These are phyloP conservation scores for Xenopus laevis DNA, from an alignment of 2,113 vertebrate genomes.

Conservation along the genomic window DNA sequence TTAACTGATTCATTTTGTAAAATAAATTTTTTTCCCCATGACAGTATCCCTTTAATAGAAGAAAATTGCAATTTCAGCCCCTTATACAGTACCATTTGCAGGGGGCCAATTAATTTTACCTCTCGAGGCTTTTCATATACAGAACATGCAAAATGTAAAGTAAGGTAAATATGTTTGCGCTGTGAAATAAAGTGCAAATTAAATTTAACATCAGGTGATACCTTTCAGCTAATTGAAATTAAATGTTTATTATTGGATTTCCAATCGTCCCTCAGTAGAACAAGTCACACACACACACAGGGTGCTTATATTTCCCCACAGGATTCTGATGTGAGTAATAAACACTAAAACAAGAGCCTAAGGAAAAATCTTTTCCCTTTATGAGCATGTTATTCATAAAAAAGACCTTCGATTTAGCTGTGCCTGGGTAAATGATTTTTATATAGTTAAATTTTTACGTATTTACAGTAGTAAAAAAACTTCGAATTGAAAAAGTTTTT, in stretches of 20 bases:
- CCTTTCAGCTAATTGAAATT: background rate
- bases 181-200: constrained; percentile 16
- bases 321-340: background rate
- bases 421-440: too few relatives aligned
- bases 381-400: too few relatives aligned
- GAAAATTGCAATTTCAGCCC: constrained; percentile 25
- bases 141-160: constrained; percentile 12
- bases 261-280: background rate
- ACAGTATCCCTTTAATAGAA: too few relatives aligned
- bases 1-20: too few relatives aligned
- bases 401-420: too few relatives aligned
- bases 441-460: too few relatives aligned
- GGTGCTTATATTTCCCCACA: background rate
- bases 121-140: constrained; percentile 2
- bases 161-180: constrained; percentile 6
- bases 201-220: background rate
- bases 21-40: too few relatives aligned
- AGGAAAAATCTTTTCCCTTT: too few relatives aligned
- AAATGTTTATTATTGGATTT: background rate
- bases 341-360: background rate
- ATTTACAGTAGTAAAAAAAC: too few relatives aligned
- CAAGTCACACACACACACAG: background rate
- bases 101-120: constrained; percentile 26
- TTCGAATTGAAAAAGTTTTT: too few relatives aligned
- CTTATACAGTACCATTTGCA: background rate